These are phyloP conservation scores for Takifugu flavidus DNA, from an alignment of 2,113 vertebrate genomes.

Conservation along the genomic window DNA sequence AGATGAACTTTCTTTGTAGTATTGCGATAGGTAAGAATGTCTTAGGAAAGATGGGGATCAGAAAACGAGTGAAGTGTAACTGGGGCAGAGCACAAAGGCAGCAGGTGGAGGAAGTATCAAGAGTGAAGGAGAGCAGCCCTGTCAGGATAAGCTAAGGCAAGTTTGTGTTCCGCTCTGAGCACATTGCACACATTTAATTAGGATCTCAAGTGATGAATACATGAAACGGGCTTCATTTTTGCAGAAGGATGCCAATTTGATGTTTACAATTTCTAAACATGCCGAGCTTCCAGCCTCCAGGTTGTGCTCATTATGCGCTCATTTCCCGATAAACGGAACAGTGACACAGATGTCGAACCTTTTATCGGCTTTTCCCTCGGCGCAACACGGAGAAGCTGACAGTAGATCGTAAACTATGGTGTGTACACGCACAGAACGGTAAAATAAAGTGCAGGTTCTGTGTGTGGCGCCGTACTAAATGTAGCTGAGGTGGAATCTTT, in stretches of 20 bases:
- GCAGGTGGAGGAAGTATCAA: background rate
- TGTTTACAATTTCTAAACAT: background rate
- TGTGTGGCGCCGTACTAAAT: constrained; percentile 17
- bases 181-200: too few species aligned
- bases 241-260: background rate
- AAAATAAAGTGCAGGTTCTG: constrained; percentile 19
- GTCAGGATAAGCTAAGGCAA: too few species aligned
- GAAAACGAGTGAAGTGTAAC: constrained; percentile 10
- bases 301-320: background rate
- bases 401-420: constrained; percentile 9
- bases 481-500: constrained; percentile 11
- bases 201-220: too few species aligned
- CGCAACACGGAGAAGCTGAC: constrained; percentile 5
- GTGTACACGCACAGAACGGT: constrained; percentile 20
- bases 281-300: background rate
- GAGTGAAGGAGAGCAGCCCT: background rate
- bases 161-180: too few species aligned
- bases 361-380: constrained; percentile 36
- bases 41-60: constrained; percentile 14
- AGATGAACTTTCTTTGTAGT: constrained; percentile 14
- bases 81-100: constrained; percentile 8
- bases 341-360: constrained; percentile 26
- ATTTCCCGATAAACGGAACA: constrained; percentile 5
- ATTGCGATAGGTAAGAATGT: constrained; percentile 24
- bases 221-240: background rate